Evolutionary conservation across 2,113 vertebrate species (phyloP).

Genomic region (Cyphomyrus discorhynchus): DNA sequence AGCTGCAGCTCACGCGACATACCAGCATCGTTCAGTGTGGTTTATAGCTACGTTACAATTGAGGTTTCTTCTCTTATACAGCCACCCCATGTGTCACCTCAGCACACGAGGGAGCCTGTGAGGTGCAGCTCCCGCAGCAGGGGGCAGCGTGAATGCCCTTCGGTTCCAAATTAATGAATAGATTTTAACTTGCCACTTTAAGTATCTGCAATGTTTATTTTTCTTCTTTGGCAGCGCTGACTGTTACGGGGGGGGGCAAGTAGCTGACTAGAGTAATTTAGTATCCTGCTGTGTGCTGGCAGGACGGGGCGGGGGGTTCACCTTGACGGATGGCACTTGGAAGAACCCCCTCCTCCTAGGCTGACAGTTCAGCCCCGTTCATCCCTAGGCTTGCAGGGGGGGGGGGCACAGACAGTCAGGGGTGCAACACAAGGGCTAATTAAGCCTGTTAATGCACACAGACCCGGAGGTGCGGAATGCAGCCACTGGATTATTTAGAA

Average conservation of each 20-base stretch:
- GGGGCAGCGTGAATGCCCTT: background rate
- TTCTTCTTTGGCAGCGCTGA: background rate
- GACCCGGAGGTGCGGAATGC: background rate
- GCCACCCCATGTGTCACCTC: background rate
- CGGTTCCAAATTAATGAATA: slow-evolving; percentile 11
- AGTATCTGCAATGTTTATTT: slow-evolving; percentile 17
- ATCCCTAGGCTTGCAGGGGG: background rate
- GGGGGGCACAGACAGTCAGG: background rate
- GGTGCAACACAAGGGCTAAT: background rate
- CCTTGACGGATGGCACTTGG: slow-evolving; percentile 18
- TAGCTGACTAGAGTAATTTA: slow-evolving; percentile 12
- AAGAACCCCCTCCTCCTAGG: background rate
- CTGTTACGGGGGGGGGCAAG: background rate
- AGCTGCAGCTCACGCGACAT: background rate
- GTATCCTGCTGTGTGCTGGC: background rate
- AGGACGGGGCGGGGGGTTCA: background rate
- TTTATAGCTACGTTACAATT: background rate
- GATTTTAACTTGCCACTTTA: slow-evolving; percentile 18
- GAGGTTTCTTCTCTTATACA: background rate
- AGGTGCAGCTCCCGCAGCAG: background rate
- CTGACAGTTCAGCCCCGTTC: background rate
- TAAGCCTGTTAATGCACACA: background rate
- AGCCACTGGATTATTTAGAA: background rate
- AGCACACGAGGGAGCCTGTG: background rate
- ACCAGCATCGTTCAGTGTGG: background rate